Percentiles rank a stretch among this genome's conserved stretches.
Conservation (phyloP, 2,888 invertebrate species). For the Formica aserva region DNA sequence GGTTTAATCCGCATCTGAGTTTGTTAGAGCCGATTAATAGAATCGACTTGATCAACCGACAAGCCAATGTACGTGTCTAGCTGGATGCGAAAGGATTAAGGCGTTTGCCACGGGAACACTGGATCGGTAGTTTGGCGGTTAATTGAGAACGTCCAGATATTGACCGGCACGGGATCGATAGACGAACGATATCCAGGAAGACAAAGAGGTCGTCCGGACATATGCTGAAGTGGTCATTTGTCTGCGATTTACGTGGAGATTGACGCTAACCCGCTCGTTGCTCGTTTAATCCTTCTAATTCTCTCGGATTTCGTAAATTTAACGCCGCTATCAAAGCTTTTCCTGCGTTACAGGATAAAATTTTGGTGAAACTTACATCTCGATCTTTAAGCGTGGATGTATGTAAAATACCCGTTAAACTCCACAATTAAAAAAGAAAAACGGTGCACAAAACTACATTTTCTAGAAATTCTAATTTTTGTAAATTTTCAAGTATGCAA, state of each 20-base stretch:
- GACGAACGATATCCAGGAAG: conserved; percentile 68
- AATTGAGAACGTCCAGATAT: conserved; percentile 58
- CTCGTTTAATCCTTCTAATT: neutral
- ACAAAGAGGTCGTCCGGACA: conserved; percentile 51
- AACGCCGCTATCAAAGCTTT: neutral
- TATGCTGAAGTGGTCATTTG: conserved; percentile 52
- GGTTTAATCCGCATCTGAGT: conserved; percentile 19
- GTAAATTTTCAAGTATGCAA: neutral
- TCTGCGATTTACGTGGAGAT: conserved; percentile 49
- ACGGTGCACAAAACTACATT: neutral
- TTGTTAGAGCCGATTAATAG: conserved; percentile 45
- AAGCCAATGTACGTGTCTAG: conserved; percentile 51
- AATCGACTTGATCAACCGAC: conserved; percentile 48
- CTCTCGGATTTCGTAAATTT: neutral
- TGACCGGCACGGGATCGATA: conserved; percentile 60
- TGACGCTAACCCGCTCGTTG: conserved; percentile 33
- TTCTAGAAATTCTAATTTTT: neutral
- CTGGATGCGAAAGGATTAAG: conserved; percentile 57
- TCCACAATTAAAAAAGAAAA: neutral
- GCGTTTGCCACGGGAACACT: conserved; percentile 39
- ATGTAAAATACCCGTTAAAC: neutral
- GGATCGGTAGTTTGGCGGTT: conserved; percentile 52
- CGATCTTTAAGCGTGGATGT: neutral
- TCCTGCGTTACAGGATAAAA: conserved; percentile 10
- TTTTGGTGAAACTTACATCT: neutral